A percentile compares a stretch with the other conserved stretches of the same genome.
Conservation (phyloP, 2,888 invertebrate genomes). For the Tenthredo notha region DNA sequence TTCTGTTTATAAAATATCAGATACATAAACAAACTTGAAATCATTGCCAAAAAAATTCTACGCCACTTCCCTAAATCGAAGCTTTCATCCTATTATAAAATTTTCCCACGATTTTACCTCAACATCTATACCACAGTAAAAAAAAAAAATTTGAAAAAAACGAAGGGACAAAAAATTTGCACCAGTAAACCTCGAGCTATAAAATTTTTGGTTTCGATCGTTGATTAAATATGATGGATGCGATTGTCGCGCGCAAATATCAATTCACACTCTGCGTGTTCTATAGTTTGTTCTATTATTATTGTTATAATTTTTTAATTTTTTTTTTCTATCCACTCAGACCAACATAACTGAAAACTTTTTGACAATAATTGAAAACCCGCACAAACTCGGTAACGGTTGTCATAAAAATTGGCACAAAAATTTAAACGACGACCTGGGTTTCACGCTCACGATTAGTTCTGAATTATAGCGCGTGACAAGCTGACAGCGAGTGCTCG, state of each 20-base stretch:
- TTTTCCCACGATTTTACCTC: neutral
- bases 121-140: neutral
- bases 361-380: neutral
- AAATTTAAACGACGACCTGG: neutral
- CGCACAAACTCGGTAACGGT: conserved; percentile 21
- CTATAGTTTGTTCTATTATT: neutral
- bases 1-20: conserved; percentile 2
- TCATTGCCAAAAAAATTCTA: neutral
- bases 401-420: conserved; percentile 4
- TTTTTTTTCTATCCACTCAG: neutral
- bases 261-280: neutral
- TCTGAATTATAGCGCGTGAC: neutral
- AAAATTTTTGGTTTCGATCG: neutral
- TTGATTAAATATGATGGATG: neutral
- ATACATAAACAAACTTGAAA: neutral
- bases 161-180: neutral
- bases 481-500: conserved; percentile 9
- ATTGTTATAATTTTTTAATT: neutral
- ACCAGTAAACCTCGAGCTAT: neutral
- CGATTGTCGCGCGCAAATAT: neutral
- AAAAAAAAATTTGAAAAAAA: neutral
- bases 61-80: neutral
- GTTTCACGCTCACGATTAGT: neutral
- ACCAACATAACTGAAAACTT: neutral
- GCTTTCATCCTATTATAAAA: neutral